Percentiles rank a stretch among this genome's conserved stretches.
Conservation (phyloP, 2,113 vertebrate species). For the Hipposideros armiger region DNA sequence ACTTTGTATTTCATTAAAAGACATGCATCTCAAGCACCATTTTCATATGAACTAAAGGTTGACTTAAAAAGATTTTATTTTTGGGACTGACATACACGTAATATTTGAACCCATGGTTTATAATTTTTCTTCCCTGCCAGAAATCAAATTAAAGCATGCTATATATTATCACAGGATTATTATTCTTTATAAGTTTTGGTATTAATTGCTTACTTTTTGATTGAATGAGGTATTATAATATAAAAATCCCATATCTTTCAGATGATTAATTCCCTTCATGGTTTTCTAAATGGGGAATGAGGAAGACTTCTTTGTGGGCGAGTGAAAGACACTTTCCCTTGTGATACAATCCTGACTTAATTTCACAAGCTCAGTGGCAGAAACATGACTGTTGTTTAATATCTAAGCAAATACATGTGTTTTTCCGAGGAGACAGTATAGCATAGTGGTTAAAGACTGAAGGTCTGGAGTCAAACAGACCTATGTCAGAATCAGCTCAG, state of each 20-base stretch:
- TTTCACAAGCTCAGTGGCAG: background rate
- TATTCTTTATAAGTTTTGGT: background rate
- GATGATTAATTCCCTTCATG: background rate
- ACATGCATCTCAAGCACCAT: background rate
- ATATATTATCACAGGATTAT: background rate
- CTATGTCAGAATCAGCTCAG: background rate
- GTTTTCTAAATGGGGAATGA: slow-evolving; percentile 16
- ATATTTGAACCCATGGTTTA: background rate
- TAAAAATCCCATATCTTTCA: background rate
- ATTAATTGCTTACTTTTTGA: background rate
- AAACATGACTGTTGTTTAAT: background rate
- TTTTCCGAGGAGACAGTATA: background rate
- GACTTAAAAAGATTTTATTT: slow-evolving; percentile 14
- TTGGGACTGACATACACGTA: background rate
- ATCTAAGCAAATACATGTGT: background rate
- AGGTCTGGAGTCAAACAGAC: background rate
- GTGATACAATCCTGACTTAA: background rate
- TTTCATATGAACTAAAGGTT: slow-evolving; percentile 46
- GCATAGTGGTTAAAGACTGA: background rate
- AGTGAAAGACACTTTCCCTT: background rate
- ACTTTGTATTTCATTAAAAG: slow-evolving; percentile 35
- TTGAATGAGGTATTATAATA: background rate
- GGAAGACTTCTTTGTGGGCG: background rate
- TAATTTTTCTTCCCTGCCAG: background rate
- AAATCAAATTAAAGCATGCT: background rate